A percentile compares a stretch with the other conserved stretches of the same genome.
These are phyloP conservation scores for Ictalurus furcatus DNA, from an alignment of 2,113 vertebrate species.

Conservation along the genomic window DNA sequence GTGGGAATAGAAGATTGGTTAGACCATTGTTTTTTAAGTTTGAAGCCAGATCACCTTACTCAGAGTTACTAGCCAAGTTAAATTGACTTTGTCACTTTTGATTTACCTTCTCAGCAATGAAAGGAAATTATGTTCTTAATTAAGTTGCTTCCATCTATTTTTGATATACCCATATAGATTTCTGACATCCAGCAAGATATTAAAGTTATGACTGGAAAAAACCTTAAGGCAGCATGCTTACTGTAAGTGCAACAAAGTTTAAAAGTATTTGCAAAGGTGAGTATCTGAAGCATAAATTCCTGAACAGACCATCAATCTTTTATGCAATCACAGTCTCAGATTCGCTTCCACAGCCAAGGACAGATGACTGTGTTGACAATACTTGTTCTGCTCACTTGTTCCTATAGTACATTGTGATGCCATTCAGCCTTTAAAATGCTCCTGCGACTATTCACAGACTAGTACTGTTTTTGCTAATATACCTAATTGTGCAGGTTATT, in stretches of 20 bases:
- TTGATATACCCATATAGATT: too few relatives aligned
- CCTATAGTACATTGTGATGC: neutral
- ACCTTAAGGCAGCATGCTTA: neutral
- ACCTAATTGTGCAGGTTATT: neutral
- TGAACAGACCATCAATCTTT: neutral
- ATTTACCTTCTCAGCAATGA: neutral
- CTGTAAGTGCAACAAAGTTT: neutral
- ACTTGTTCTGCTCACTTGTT: neutral
- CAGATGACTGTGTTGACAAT: neutral
- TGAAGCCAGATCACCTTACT: neutral
- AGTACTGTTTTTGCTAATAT: neutral
- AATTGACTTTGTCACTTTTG: neutral
- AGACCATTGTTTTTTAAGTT: neutral
- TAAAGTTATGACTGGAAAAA: neutral
- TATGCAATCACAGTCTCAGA: neutral
- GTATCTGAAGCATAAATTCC: neutral
- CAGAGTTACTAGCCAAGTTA: neutral
- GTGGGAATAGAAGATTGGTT: neutral
- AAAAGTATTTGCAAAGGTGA: neutral
- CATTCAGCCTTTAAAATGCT: neutral
- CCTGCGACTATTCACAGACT: neutral
- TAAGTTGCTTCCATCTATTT: too few relatives aligned
- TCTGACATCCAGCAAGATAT: neutral
- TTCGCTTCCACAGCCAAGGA: neutral
- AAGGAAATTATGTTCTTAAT: neutral